A percentile compares a stretch with the other conserved stretches of the same genome.
Conservation (phyloP, 2,888 invertebrate genomes). For the Thecophora atra region DNA sequence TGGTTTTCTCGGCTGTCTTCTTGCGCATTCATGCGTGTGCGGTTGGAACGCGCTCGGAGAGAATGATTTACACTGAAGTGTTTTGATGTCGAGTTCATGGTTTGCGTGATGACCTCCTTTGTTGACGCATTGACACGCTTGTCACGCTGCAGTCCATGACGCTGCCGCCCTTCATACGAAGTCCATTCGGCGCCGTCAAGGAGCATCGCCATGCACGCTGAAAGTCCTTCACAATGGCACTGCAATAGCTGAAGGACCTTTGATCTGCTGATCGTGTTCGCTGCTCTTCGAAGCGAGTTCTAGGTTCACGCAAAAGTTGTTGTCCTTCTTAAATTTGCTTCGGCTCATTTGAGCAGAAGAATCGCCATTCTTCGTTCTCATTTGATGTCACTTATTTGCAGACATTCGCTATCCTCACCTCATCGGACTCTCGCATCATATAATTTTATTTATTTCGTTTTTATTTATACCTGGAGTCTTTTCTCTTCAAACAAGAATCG, state of each 20-base stretch:
- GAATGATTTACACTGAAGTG: conserved; percentile 19
- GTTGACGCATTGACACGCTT: conserved; percentile 34
- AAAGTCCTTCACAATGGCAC: not conserved
- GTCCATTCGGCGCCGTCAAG: not conserved
- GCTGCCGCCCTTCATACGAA: conserved; percentile 6
- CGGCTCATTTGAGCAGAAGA: conserved; percentile 4
- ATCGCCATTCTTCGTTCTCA: not conserved
- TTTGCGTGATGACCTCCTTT: conserved; percentile 31
- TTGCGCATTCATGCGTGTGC: conserved; percentile 28
- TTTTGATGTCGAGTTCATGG: conserved; percentile 23
- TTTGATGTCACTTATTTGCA: conserved; percentile 1
- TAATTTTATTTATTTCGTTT: no score
- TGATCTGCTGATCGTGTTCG: not conserved
- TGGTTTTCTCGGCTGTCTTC: conserved; percentile 6
- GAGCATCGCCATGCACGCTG: not conserved
- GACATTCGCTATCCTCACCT: not conserved
- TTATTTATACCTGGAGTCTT: no score
- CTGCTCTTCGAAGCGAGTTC: not conserved
- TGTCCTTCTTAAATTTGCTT: conserved; percentile 20
- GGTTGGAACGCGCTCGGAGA: conserved; percentile 7
- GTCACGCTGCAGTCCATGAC: not conserved
- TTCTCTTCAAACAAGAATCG: no score
- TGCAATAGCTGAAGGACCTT: not conserved
- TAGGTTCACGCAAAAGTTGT: not conserved
- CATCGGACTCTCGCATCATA: conserved; percentile 11